Percentiles rank a stretch among this genome's conserved stretches.
Conservation (phyloP, 2,888 invertebrate species). For the Elysia crispata region DNA sequence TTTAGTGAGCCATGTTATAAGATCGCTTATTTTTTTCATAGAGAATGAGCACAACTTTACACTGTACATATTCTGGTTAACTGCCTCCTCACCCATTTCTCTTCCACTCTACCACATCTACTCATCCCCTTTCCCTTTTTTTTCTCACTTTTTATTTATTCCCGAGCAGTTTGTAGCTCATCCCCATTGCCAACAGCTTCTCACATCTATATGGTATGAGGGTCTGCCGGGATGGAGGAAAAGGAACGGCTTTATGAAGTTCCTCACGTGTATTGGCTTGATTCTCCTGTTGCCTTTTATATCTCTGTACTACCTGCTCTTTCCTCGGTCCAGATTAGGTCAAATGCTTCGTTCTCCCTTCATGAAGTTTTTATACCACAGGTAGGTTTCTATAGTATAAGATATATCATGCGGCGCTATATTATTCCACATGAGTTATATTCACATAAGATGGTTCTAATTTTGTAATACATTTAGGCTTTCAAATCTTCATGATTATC, state of each 20-base stretch:
- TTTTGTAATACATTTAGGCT: too few relatives aligned
- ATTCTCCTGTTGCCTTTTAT: conserved; percentile 79
- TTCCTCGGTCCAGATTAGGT: conserved; percentile 79
- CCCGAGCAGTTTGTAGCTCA: conserved; percentile 80
- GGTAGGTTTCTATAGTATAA: conserved; percentile 6
- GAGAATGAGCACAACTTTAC: too few relatives aligned
- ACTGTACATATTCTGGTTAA: too few relatives aligned
- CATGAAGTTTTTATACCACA: conserved; percentile 81
- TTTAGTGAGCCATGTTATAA: too few relatives aligned
- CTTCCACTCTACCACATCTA: background rate
- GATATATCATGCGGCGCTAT: background rate
- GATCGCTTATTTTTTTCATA: too few relatives aligned
- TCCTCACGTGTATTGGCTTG: conserved; percentile 77
- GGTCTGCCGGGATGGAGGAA: conserved; percentile 80
- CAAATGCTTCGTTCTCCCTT: conserved; percentile 80
- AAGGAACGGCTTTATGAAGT: conserved; percentile 78
- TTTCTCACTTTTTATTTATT: background rate
- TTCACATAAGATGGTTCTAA: too few relatives aligned
- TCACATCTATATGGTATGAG: conserved; percentile 81
- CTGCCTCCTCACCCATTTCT: background rate
- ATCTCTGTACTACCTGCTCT: conserved; percentile 79
- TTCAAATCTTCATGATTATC: too few relatives aligned
- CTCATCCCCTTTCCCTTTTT: too few relatives aligned
- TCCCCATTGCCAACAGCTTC: conserved; percentile 81
- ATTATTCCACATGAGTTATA: too few relatives aligned